These are phyloP conservation scores for Lepas anatifera DNA, from an alignment of 2,888 invertebrate species.

Conservation along the genomic window DNA sequence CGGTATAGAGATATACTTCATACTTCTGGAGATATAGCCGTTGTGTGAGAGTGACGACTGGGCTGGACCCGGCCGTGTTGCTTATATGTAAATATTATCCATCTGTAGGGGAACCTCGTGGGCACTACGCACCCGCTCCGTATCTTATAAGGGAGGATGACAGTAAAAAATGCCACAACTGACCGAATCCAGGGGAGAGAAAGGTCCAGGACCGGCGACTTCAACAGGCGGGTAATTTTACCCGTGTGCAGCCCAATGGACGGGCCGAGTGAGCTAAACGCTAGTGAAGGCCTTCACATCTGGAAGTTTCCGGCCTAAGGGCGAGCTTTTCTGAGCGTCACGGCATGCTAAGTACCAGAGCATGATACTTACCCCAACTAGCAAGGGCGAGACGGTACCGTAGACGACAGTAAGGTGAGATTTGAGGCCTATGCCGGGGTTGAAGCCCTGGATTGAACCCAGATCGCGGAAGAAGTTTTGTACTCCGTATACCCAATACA, in stretches of 20 bases:
- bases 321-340: neutral
- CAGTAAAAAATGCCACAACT: too few relatives aligned
- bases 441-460: constrained; percentile 31
- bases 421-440: constrained; percentile 30
- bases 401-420: constrained; percentile 48
- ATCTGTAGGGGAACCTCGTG: too few relatives aligned
- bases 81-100: too few relatives aligned
- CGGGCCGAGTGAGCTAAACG: neutral
- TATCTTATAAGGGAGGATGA: too few relatives aligned
- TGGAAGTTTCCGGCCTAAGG: neutral
- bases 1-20: too few relatives aligned
- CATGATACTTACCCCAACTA: neutral
- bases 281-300: neutral
- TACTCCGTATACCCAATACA: constrained; percentile 41
- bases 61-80: too few relatives aligned
- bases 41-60: too few relatives aligned
- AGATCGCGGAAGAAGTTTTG: constrained; percentile 35
- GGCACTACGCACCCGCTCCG: too few relatives aligned
- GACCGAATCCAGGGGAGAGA: too few relatives aligned
- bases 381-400: constrained; percentile 27
- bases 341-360: neutral
- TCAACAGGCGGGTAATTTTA: neutral
- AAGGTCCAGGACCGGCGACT: too few relatives aligned
- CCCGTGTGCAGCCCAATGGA: neutral
- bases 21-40: too few relatives aligned